Evolutionary conservation across 2,797 vertebrate species (phyloP).

Genomic region (Nannoperca obscura): DNA sequence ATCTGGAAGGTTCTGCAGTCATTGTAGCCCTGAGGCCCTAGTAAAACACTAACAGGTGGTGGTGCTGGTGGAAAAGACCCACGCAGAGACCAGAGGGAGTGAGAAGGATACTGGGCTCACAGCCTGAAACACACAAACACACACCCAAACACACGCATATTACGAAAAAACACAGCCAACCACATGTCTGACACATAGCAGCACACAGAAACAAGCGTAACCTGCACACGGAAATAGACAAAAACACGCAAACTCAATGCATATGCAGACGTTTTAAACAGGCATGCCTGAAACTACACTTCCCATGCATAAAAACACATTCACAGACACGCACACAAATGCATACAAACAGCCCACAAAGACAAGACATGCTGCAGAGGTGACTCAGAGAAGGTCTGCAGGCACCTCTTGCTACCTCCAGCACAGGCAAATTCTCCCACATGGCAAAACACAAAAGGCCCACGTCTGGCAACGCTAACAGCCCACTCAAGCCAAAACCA

Average conservation of each 20-base stretch:
- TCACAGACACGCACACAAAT: not conserved
- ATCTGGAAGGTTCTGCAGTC: slow-evolving; percentile 78
- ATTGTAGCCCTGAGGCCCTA: slow-evolving; percentile 74
- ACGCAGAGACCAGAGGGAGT: slow-evolving; percentile 82
- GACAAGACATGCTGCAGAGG: slow-evolving; percentile 23
- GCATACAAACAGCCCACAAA: slow-evolving; percentile 14
- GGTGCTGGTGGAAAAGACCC: slow-evolving; percentile 80
- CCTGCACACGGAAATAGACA: not conserved
- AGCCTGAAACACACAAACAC: slow-evolving; percentile 71
- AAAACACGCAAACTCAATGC: not conserved
- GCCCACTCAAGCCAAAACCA: slow-evolving; percentile 85
- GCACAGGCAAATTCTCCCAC: slow-evolving; percentile 78
- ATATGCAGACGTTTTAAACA: not conserved
- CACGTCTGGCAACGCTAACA: slow-evolving; percentile 78
- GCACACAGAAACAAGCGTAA: slow-evolving; percentile 29
- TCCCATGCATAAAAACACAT: not conserved
- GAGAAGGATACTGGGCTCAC: slow-evolving; percentile 74
- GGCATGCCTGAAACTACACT: not conserved
- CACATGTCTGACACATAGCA: slow-evolving; percentile 58
- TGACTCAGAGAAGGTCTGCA: slow-evolving; percentile 67
- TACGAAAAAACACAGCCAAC: slow-evolving; percentile 63
- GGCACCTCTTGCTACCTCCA: slow-evolving; percentile 67
- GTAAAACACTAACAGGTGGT: slow-evolving; percentile 85
- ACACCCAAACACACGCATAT: slow-evolving; percentile 46
- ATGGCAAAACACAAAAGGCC: slow-evolving; percentile 78